phyloP scores from a whole-genome alignment of 1,140 invertebrate genomes.

The Paralvinella palmiformis region DNA sequence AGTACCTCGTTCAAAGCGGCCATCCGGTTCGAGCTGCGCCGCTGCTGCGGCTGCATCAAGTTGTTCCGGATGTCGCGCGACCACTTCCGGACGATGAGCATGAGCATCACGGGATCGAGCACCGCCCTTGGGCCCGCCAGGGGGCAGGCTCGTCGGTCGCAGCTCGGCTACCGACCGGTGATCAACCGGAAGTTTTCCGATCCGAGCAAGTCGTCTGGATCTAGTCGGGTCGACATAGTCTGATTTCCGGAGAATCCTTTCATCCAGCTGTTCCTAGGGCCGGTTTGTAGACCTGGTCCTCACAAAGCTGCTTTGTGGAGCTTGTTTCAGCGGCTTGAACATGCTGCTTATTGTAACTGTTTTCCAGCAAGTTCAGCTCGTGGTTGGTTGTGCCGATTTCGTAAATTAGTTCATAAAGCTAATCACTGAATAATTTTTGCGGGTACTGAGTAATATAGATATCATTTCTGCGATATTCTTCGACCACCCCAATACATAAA shows the following conservation, averaged over 20 bases:
- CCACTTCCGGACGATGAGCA: not conserved
- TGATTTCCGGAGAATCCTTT: not conserved
- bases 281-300: not conserved
- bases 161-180: not conserved
- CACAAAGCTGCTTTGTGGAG: no score
- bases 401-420: no score
- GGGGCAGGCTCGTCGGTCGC: no score
- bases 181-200: not conserved
- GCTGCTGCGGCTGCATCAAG: constrained; percentile 18
- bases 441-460: no score
- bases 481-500: no score
- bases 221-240: not conserved
- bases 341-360: no score
- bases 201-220: not conserved
- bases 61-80: not conserved
- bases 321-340: no score
- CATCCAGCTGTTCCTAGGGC: not conserved
- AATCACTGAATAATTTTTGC: no score
- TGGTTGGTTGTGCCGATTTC: no score
- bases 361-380: no score
- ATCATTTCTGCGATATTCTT: no score
- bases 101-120: not conserved
- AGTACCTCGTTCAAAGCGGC: constrained; percentile 39
- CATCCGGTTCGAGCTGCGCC: constrained; percentile 44
- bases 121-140: not conserved